Percentiles rank a stretch among this genome's conserved stretches.
Evolutionary conservation across 2,888 invertebrate species (phyloP).

Genomic region (Dynastes hyllus): DNA sequence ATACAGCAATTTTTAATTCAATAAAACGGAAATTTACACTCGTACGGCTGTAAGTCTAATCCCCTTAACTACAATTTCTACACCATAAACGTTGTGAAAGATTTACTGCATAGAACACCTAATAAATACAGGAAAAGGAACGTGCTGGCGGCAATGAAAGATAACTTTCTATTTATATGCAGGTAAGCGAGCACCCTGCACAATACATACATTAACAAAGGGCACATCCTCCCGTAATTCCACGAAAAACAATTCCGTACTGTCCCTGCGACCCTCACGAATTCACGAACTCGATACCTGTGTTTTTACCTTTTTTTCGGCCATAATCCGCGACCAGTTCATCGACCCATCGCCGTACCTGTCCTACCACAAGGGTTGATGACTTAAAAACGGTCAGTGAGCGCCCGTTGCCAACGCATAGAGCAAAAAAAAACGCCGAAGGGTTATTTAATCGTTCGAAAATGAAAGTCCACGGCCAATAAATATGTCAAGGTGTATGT

Average conservation of each 20-base stretch:
- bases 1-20: too few relatives aligned
- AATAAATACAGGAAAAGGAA: constrained; percentile 12
- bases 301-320: constrained; percentile 57
- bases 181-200: constrained; percentile 3
- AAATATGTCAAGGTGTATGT: constrained; percentile 33
- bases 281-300: constrained; percentile 57
- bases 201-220: constrained; percentile 32
- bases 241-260: constrained; percentile 50
- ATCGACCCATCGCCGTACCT: constrained; percentile 58
- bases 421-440: constrained; percentile 27
- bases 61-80: constrained; percentile 4
- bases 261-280: constrained; percentile 43
- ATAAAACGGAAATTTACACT: too few relatives aligned
- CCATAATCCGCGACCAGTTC: constrained; percentile 55
- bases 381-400: constrained; percentile 59
- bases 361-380: constrained; percentile 62
- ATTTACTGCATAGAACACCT: not conserved
- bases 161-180: constrained; percentile 22
- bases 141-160: not conserved
- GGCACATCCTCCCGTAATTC: constrained; percentile 52
- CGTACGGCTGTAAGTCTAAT: not conserved
- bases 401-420: constrained; percentile 23
- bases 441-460: constrained; percentile 42
- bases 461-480: constrained; percentile 38
- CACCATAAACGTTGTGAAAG: not conserved